Percentiles rank a stretch among this genome's conserved stretches.
phyloP scores from a whole-genome alignment of 2,113 vertebrate species.

The Paradoxurus hermaphroditus region DNA sequence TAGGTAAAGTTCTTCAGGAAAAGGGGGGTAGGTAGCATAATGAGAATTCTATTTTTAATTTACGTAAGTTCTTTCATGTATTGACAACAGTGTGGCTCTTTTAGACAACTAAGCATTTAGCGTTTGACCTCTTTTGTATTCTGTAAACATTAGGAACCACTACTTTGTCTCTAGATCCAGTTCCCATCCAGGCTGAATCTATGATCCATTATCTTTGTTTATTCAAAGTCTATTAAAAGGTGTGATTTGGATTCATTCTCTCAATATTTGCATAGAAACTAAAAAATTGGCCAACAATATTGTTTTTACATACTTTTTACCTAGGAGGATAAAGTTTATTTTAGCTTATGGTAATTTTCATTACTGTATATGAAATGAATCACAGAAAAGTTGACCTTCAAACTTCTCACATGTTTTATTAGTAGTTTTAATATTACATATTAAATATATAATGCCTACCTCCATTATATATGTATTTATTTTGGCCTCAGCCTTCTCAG shows the following conservation, averaged over 20 bases:
- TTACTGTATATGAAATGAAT: conserved; percentile 28
- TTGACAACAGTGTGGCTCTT: neutral
- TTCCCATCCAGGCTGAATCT: conserved; percentile 9
- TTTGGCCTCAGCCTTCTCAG: neutral
- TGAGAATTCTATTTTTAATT: conserved; percentile 50
- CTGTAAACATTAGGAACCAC: conserved; percentile 67
- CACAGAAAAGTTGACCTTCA: neutral
- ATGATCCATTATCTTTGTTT: conserved; percentile 66
- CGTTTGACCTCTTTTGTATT: conserved; percentile 61
- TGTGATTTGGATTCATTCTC: conserved; percentile 63
- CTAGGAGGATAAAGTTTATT: conserved; percentile 43
- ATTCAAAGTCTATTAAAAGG: conserved; percentile 66
- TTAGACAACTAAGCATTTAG: conserved; percentile 36
- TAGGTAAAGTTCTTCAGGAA: conserved; percentile 46
- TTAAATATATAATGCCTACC: neutral
- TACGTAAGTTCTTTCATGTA: conserved; percentile 15
- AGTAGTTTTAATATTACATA: neutral
- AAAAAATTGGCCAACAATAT: conserved; percentile 39
- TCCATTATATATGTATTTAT: neutral
- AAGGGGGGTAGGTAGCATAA: neutral
- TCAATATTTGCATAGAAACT: conserved; percentile 71
- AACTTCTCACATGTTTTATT: neutral
- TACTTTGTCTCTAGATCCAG: conserved; percentile 53
- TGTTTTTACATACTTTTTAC: conserved; percentile 41
- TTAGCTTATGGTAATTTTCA: conserved; percentile 40